Base-by-base conservation (phyloP, 2,113 vertebrate species). In the Neomonachus schauinslandi region DNA sequence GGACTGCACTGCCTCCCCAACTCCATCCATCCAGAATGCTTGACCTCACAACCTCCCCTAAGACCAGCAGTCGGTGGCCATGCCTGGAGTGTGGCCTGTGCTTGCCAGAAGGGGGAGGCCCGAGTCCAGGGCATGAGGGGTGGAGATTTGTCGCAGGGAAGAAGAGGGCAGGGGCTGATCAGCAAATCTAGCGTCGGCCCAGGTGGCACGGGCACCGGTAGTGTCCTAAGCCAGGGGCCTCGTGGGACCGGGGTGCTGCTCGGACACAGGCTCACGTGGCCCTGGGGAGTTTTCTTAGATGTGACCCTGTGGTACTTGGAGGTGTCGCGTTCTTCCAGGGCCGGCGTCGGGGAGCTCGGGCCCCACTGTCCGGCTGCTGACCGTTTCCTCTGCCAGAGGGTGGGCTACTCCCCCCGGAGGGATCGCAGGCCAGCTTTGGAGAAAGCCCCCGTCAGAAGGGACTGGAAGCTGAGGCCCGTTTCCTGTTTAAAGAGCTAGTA, bases 401-500 rank as follows among this genome's bases (percentile, higher is more conserved):
- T 5, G 15, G 14, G 33, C 15, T 2, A 6, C 31, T 65, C 67
- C 28, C 42, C 10, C 18, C 19, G 15, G 26, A 7, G 8, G 9
- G 61, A 12, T 22, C 51, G 18, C 0, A 0, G 24, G 22, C 2
- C 67, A 31, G n/a, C 36, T 76, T 24, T 61, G 77, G 83, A 89
- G 79, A 85, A 89, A 91, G 26, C 36, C 89, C 76, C 31, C 0
- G 1, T 33, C 42, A 72, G 63, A 51, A 63, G 26, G 86, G 71
- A 33, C 59, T 81, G 36, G 39, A 82, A 77, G 11, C 7, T 4
- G 21, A 80, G 33, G 46, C 14, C 84, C n/a, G 21, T 76, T 91
- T 97, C 91, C 95, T 79, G 21, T 82, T 79, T 42, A 59, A 33
- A 76, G 39, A 81, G 39, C 36, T 63, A 7, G 51, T 57, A 39